Evolutionary conservation across 2,113 vertebrate species (phyloP).

Genomic region (Tyto alba): DNA sequence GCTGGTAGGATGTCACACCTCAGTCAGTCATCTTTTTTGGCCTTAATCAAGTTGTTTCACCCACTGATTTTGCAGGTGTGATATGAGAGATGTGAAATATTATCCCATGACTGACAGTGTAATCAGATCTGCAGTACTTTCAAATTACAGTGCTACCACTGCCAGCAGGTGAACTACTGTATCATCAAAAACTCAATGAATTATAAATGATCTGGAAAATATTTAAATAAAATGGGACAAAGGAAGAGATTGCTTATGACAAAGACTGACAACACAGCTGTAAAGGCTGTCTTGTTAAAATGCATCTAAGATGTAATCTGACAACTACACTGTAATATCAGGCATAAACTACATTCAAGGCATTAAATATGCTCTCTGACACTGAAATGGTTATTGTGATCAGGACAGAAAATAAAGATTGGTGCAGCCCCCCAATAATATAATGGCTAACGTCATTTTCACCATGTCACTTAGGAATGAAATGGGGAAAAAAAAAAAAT

Average conservation of each 20-base stretch:
- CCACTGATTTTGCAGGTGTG: background rate
- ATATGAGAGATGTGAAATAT: background rate
- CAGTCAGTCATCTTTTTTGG: background rate
- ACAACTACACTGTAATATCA: background rate
- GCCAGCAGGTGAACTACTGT: constrained; percentile 7
- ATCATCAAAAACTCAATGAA: constrained; percentile 36
- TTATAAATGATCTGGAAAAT: constrained; percentile 30
- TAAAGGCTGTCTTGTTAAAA: constrained; percentile 17
- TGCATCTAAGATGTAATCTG: background rate
- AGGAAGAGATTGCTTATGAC: background rate
- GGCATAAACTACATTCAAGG: background rate
- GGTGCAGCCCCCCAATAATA: background rate
- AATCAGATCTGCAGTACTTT: background rate
- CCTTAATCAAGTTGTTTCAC: background rate
- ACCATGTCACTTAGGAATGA: background rate
- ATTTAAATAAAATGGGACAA: constrained; percentile 37
- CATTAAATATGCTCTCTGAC: background rate
- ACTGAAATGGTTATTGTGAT: background rate
- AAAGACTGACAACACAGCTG: background rate
- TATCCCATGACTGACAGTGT: background rate
- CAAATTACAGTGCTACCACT: background rate
- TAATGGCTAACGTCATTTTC: background rate
- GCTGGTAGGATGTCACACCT: background rate
- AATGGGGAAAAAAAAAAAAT: background rate
- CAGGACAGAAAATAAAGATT: background rate